phyloP scores from a whole-genome alignment of 2,113 vertebrate species.

The Panthera tigris region DNA sequence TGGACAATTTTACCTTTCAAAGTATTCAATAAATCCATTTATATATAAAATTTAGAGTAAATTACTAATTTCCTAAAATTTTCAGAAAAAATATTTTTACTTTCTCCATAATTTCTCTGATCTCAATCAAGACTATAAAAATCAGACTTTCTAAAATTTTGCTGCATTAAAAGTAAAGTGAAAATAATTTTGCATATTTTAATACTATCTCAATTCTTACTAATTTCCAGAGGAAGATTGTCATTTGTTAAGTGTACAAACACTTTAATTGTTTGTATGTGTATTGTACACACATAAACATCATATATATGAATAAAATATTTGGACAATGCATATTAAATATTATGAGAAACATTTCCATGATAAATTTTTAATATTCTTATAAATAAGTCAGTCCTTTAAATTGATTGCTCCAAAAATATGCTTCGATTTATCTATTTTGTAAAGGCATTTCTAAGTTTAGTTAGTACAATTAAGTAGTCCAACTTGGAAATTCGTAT shows the following conservation, averaged over 20 bases:
- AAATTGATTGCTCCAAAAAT: constrained; percentile 3
- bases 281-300: neutral
- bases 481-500: neutral
- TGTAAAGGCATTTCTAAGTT: constrained; percentile 1
- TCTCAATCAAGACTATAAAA: neutral
- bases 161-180: neutral
- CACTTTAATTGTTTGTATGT: neutral
- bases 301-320: neutral
- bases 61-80: neutral
- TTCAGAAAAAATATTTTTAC: neutral
- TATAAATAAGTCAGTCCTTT: neutral
- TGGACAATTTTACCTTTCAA: neutral
- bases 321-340: neutral
- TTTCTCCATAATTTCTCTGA: neutral
- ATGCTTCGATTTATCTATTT: neutral
- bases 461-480: neutral
- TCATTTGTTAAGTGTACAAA: neutral
- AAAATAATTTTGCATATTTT: neutral
- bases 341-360: neutral
- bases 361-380: neutral
- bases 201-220: neutral
- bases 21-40: constrained; percentile 10
- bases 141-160: neutral
- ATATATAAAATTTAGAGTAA: neutral
- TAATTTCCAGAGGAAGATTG: neutral